Evolutionary conservation across 2,888 invertebrate genomes (phyloP), one percentile per base, ranked within the genome.

Genomic region (Ectobius pallidus): DNA sequence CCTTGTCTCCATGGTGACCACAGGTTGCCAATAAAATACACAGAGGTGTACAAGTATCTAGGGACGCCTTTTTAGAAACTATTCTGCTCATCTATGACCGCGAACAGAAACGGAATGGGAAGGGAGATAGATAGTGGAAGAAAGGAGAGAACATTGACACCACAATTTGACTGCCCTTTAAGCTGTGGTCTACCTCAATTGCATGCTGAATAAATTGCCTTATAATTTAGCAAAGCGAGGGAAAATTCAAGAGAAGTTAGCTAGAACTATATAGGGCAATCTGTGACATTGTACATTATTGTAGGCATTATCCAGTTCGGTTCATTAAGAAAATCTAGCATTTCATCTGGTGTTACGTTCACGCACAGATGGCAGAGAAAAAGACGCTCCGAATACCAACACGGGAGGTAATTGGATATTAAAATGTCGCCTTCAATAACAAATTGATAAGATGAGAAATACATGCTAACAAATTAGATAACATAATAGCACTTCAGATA

Each of bases 1-100:
- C 65, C 69, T 39, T 65, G 63, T 46, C 72, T 25, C 69, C 69
- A 25, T 44, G 69, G 30, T 22, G 61, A 70, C 72, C 72, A 74
- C 76, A 75, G 73, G 73, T 75, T 74, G 75, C 74, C 75, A 74
- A 75, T 75, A 75, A 75, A 75, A 72, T 72, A 52, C 70, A 69
- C 67, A 65, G 71, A 27, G 65, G 69, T 22, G 2, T 62, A 62
- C 22, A 39, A 65, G 44, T 27, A 46, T 11, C 52, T 18, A 9
- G 55, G 52, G 55, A 52, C 16, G 16, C 49, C 52, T 27, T 55
- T 55, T 69, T 27, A 49, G 46, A 49, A 30, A 49, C 68, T 16
- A 44, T 67, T 67, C 30, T 20, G 18, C 16, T 52, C 52, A 20
- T 6, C 39, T 39, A 4, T 25, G 11, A 25, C 52, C 7, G 44